Evolutionary conservation across 2,113 vertebrate species (phyloP), one percentile per base, ranked within the genome.

Genomic region (Dromaius novaehollandiae): DNA sequence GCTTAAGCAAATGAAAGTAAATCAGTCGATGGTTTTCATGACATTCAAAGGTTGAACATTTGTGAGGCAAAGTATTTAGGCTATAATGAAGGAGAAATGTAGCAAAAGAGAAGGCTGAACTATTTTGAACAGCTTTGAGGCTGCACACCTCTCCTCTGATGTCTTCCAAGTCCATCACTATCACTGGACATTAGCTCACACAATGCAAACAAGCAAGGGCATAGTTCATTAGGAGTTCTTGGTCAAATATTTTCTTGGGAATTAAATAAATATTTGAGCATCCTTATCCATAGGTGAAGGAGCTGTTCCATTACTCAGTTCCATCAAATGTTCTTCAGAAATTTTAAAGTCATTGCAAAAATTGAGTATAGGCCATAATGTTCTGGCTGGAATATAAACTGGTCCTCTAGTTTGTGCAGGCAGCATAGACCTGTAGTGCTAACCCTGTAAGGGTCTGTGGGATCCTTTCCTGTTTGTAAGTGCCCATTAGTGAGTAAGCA

Each of bases 1-100:
- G 68, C 68, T 93, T 60, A 78, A 76, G 36, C 36, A 79, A 92
- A 85, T 48, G 16, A 68, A n/a, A 48, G 32, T 64, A 53, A 95
- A 79, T 82, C 55, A 79, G 71, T 76, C 66, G 58, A 28, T 68
- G 65, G 40, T 25, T 89, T 68, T 60, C 30, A 12, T 82, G 65
- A 55, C 51, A 16, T 50, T 42, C 4, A 48, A 89, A 68, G 32
- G 82, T 92, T 85, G 58, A 91, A 79, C 36, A 32, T 84, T 71
- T 78, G 22, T 36, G 40, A 42, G 69, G n/a, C 46, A 71, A 13
- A 61, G 11, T 46, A 30, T 70, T 66, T 55, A 50, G 32, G 22
- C 36, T 30, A 8, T 48, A 85, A 42, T 15, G 30, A 92, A 70
- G 36, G 73, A 75, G 8, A 82, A 83, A 90, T 11, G 7, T 8